Evolutionary conservation across 1,140 invertebrate species (phyloP).

Genomic region (Drosophila bifasciata): DNA sequence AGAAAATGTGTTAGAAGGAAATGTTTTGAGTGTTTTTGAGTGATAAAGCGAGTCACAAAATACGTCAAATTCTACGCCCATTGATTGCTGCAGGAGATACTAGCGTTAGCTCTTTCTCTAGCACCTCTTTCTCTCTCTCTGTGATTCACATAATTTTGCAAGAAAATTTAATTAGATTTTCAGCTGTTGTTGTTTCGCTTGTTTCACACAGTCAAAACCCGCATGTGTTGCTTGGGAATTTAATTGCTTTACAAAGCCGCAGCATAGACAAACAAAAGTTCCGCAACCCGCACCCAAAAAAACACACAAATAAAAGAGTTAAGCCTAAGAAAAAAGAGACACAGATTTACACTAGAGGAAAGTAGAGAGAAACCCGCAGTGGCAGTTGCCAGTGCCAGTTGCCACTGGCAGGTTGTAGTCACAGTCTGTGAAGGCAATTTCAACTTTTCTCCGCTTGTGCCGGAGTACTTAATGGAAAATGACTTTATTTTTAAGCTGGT

Average conservation of each 20-base stretch:
- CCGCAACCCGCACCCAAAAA: constrained; percentile 6
- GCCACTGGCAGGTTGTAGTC: constrained; percentile 14
- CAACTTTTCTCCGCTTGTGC: constrained; percentile 61
- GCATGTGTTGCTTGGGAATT: constrained; percentile 70
- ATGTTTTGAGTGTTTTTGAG: too few species aligned
- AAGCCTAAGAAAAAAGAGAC: constrained; percentile 48
- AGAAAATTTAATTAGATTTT: constrained; percentile 39
- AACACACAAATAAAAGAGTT: constrained; percentile 16
- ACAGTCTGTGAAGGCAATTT: constrained; percentile 65
- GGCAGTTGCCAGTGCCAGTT: constrained; percentile 6
- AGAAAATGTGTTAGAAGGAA: neutral
- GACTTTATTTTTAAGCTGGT: constrained; percentile 64
- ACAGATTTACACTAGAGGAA: constrained; percentile 45
- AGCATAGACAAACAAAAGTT: constrained; percentile 68
- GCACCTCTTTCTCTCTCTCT: constrained; percentile 18
- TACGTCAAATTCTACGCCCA: neutral
- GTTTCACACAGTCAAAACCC: constrained; percentile 34
- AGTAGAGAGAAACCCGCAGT: constrained; percentile 41
- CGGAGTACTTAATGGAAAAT: constrained; percentile 71
- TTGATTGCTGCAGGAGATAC: too few species aligned
- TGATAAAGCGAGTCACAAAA: too few species aligned
- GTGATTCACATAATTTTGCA: constrained; percentile 25
- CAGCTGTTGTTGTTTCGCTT: constrained; percentile 14
- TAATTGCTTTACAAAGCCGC: constrained; percentile 80
- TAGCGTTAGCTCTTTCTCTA: neutral